Conservation (phyloP, 2,888 invertebrate species). For the Drosophila diplacantha region DNA sequence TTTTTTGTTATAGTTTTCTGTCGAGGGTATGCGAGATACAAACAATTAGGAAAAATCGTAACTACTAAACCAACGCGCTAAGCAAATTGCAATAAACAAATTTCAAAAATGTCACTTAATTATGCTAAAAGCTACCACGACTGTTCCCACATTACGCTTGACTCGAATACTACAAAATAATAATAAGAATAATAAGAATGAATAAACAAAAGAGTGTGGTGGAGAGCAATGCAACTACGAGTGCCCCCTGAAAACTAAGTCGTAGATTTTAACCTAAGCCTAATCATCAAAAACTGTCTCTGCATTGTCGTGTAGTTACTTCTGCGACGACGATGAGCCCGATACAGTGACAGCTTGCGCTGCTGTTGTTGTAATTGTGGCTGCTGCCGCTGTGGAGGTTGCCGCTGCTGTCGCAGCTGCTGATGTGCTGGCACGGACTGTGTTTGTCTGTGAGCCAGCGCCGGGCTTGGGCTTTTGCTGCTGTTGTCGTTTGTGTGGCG, state of each 20-base stretch:
- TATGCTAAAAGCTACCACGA: conserved; percentile 60
- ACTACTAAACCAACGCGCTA: conserved; percentile 59
- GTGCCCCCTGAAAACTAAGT: conserved; percentile 39
- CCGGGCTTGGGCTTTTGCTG: conserved; percentile 56
- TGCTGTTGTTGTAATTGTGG: conserved; percentile 28
- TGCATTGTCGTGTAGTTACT: conserved; percentile 46
- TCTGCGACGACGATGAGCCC: conserved; percentile 61
- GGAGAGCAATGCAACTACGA: conserved; percentile 10
- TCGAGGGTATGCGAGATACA: conserved; percentile 39
- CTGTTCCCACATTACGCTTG: conserved; percentile 54
- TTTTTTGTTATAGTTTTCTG: conserved; percentile 5
- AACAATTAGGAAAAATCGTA: conserved; percentile 53
- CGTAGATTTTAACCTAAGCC: conserved; percentile 50
- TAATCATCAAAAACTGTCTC: conserved; percentile 44
- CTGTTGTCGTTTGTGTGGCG: conserved; percentile 61
- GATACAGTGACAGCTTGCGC: conserved; percentile 33
- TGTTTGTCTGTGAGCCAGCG: conserved; percentile 57
- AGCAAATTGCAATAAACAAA: conserved; percentile 60
- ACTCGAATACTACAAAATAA: conserved; percentile 60
- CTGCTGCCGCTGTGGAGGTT: conserved; percentile 18
- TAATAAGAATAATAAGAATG: conserved; percentile 53
- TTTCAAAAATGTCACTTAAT: conserved; percentile 60
- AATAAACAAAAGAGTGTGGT: conserved; percentile 54
- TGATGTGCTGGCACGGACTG: conserved; percentile 49
- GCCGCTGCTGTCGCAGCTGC: conserved; percentile 31